Conservation (phyloP, 2,888 invertebrate species). For the Netelia virgata region DNA sequence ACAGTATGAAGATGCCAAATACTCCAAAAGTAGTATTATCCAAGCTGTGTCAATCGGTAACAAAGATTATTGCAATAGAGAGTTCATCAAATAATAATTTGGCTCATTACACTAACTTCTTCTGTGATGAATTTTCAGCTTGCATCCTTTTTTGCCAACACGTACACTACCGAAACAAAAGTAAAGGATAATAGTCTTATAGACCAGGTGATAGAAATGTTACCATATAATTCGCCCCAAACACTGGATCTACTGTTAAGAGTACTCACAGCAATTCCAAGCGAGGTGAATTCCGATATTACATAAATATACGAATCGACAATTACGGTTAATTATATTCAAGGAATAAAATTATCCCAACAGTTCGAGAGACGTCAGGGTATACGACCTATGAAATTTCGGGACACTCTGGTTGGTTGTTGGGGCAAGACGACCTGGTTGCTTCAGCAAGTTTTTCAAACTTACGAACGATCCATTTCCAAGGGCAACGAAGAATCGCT, state of each 20-base stretch:
- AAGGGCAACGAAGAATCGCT: constrained; percentile 73
- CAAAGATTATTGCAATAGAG: constrained; percentile 77
- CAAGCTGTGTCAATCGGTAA: constrained; percentile 94
- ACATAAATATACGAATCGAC: not conserved
- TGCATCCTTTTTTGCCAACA: constrained; percentile 93
- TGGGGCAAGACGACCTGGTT: constrained; percentile 80
- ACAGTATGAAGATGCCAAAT: constrained; percentile 90
- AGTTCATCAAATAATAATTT: not conserved
- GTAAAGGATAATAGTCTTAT: constrained; percentile 89
- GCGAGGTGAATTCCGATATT: constrained; percentile 89
- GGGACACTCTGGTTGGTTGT: constrained; percentile 74
- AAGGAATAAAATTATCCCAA: constrained; percentile 19
- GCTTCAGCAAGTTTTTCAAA: constrained; percentile 80
- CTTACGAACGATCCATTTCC: constrained; percentile 74
- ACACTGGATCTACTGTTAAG: constrained; percentile 90
- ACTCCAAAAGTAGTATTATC: constrained; percentile 95
- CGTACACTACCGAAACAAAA: constrained; percentile 85
- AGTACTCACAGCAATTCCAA: constrained; percentile 94
- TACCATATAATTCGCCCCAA: constrained; percentile 88
- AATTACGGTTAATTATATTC: not conserved
- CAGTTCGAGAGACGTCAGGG: constrained; percentile 75
- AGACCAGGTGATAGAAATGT: constrained; percentile 90
- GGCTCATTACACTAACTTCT: not conserved
- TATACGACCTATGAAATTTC: constrained; percentile 69
- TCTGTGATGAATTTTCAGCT: constrained; percentile 87